phyloP scores from a whole-genome alignment of 2,797 vertebrate genomes.

The Clarias laeviceps region DNA sequence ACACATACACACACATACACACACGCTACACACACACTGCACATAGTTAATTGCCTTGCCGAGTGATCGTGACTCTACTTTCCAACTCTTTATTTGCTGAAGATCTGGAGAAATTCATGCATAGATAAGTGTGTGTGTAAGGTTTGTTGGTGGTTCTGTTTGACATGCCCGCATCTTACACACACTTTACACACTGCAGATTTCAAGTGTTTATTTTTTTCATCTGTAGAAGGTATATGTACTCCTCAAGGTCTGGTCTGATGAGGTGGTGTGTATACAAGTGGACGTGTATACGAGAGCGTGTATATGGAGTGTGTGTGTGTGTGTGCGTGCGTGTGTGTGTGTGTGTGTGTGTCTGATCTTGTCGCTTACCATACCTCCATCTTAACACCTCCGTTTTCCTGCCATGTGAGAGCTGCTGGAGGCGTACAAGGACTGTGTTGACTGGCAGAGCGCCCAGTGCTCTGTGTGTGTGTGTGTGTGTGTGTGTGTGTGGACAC shows the following conservation, averaged over 20 bases:
- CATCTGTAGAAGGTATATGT: not conserved
- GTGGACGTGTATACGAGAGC: not conserved
- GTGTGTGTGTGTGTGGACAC: conserved; percentile 39
- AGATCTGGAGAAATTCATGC: conserved; percentile 1
- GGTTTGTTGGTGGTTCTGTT: not conserved
- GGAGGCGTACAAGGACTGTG: conserved; percentile 73
- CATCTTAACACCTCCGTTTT: conserved; percentile 58
- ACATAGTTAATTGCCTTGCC: conserved; percentile 17
- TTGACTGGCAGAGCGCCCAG: conserved; percentile 71
- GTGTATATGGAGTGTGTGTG: conserved; percentile 17
- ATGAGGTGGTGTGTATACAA: not conserved
- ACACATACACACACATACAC: too few species aligned
- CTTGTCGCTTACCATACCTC: conserved; percentile 55
- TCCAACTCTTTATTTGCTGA: not conserved
- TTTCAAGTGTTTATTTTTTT: not conserved
- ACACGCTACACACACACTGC: not conserved
- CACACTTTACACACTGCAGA: not conserved
- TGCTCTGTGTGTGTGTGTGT: conserved; percentile 59
- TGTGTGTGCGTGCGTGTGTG: conserved; percentile 20
- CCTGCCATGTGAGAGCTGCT: conserved; percentile 66
- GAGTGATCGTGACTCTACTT: not conserved
- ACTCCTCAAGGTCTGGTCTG: conserved; percentile 8
- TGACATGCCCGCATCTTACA: not conserved
- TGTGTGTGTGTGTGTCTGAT: conserved; percentile 27
- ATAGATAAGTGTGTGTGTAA: not conserved